Evolutionary conservation across 2,113 vertebrate genomes (phyloP).

Genomic region (Malurus alboscapulatus): DNA sequence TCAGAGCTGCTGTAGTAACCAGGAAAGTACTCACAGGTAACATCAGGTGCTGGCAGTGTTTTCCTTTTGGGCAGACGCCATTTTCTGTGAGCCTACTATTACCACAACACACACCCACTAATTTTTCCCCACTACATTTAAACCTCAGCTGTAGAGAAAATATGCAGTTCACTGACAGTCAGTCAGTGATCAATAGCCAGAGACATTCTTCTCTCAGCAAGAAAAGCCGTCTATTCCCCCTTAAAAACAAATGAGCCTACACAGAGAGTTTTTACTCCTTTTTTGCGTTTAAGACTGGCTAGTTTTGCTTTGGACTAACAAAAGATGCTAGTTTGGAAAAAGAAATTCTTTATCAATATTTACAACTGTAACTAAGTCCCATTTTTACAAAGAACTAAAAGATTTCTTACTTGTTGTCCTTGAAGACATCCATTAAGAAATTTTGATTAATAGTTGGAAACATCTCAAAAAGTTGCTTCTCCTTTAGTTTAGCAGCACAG

Average conservation of each 20-base stretch:
- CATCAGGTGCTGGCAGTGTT: background rate
- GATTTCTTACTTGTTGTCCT: conserved; percentile 89
- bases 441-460: conserved; percentile 90
- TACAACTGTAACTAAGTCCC: background rate
- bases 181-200: background rate
- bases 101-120: background rate
- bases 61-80: background rate
- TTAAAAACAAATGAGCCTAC: background rate
- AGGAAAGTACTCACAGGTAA: background rate
- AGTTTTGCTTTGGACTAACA: background rate
- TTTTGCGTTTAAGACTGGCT: background rate
- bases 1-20: background rate
- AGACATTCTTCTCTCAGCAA: background rate
- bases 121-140: background rate
- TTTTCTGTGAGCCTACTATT: background rate
- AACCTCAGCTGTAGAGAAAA: background rate
- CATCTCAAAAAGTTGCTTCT: conserved; percentile 86
- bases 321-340: background rate
- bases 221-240: background rate
- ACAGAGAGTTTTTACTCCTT: background rate
- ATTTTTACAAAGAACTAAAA: background rate
- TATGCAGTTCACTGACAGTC: background rate
- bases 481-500: conserved; percentile 86
- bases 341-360: background rate
- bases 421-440: conserved; percentile 92